Conservation (phyloP, 2,888 invertebrate genomes). For the Tachina grossa region DNA sequence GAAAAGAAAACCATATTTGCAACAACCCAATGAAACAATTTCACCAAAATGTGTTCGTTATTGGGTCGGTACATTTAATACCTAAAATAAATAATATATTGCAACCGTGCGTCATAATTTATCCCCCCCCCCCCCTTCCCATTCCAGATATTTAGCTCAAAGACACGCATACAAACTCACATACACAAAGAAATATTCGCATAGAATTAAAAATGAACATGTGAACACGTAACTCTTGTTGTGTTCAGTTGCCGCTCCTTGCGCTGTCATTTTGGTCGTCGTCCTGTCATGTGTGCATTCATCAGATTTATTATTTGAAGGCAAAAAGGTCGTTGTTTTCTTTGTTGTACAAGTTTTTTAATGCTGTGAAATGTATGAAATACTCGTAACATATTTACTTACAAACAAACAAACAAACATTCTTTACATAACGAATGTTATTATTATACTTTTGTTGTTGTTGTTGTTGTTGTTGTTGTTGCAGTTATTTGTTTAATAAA, state of each 20-base stretch:
- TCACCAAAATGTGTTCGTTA: neutral
- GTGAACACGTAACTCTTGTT: conserved; percentile 15
- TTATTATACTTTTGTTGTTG: conserved; percentile 4
- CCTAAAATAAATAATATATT: conserved; percentile 58
- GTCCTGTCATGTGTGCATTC: conserved; percentile 65
- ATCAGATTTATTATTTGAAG: conserved; percentile 66
- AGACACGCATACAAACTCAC: neutral
- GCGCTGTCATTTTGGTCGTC: conserved; percentile 10
- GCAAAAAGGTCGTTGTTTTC: conserved; percentile 47
- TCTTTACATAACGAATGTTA: conserved; percentile 7
- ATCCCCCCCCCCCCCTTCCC: conserved; percentile 14
- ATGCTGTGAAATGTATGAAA: conserved; percentile 21
- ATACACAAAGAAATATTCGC: conserved; percentile 35
- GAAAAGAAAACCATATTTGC: neutral
- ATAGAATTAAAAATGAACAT: conserved; percentile 34
- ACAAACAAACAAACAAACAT: conserved; percentile 9
- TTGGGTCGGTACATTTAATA: conserved; percentile 39
- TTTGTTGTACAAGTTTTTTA: conserved; percentile 42
- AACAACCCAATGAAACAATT: neutral
- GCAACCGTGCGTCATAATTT: conserved; percentile 68
- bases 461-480: conserved; percentile 11
- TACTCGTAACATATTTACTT: neutral
- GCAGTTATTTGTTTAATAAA: conserved; percentile 54
- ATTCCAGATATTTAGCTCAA: neutral
- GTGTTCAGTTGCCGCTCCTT: conserved; percentile 35